phyloP scores from a whole-genome alignment of 2,113 vertebrate genomes.

The Dicentrarchus labrax region DNA sequence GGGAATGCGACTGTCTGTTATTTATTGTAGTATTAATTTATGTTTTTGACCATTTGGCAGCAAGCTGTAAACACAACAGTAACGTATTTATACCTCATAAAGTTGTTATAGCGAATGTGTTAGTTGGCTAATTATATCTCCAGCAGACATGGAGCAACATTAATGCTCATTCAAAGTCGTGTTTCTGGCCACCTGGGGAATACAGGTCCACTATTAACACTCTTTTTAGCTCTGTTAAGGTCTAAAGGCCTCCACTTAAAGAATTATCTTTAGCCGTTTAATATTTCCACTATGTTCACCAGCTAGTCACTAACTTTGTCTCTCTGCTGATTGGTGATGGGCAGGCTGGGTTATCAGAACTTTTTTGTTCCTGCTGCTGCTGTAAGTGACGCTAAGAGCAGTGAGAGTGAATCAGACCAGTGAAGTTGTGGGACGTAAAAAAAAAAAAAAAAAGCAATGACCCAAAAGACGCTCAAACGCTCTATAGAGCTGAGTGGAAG shows the following conservation, averaged over 20 bases:
- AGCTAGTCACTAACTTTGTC: neutral
- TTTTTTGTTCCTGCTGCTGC: neutral
- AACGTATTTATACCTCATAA: neutral
- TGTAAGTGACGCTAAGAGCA: neutral
- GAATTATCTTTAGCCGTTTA: neutral
- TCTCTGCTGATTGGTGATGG: neutral
- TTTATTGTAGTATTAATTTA: neutral
- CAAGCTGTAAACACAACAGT: neutral
- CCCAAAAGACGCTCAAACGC: neutral
- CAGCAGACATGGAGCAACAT: conserved; percentile 4
- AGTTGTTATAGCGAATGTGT: neutral
- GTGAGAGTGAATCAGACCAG: neutral
- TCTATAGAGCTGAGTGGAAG: neutral
- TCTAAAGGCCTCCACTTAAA: neutral
- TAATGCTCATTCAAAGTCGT: neutral
- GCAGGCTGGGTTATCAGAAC: neutral
- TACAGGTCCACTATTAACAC: neutral
- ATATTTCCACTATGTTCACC: neutral
- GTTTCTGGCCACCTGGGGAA: conserved; percentile 4
- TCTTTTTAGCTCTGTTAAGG: neutral
- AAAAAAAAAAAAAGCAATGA: neutral
- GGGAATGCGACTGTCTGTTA: neutral
- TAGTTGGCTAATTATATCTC: conserved; percentile 13
- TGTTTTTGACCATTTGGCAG: neutral
- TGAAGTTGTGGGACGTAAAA: neutral